Conservation (phyloP, 2,888 invertebrate species). For the Lycophotia porphyrea region DNA sequence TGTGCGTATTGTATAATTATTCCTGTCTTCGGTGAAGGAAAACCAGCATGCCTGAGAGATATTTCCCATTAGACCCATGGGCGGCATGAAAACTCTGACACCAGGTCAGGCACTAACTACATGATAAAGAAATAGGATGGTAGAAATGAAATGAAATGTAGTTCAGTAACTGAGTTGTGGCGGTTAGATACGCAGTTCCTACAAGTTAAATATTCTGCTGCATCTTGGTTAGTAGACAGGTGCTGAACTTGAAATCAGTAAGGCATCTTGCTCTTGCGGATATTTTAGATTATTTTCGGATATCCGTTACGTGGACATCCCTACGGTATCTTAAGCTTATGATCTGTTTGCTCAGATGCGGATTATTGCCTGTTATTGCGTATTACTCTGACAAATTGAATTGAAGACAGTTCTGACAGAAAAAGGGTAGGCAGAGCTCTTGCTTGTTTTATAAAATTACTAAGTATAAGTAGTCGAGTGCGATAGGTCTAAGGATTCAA, state of each 20-base stretch:
- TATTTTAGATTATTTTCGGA: background rate
- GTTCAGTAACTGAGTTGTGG: background rate
- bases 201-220: background rate
- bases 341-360: slow-evolving; percentile 54
- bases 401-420: slow-evolving; percentile 27
- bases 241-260: background rate
- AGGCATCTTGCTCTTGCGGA: background rate
- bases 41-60: no score
- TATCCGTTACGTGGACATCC: slow-evolving; percentile 25
- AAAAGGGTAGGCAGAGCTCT: background rate
- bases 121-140: background rate
- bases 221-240: background rate
- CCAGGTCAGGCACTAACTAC: no score
- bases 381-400: slow-evolving; percentile 52
- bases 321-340: slow-evolving; percentile 50
- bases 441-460: background rate
- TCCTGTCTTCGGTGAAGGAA: no score
- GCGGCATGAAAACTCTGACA: no score
- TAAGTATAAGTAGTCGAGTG: background rate
- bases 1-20: no score
- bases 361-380: slow-evolving; percentile 62
- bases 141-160: background rate
- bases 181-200: background rate
- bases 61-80: no score
- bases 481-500: background rate